phyloP scores from a whole-genome alignment of 2,888 invertebrate genomes.

The Furcula furcula region DNA sequence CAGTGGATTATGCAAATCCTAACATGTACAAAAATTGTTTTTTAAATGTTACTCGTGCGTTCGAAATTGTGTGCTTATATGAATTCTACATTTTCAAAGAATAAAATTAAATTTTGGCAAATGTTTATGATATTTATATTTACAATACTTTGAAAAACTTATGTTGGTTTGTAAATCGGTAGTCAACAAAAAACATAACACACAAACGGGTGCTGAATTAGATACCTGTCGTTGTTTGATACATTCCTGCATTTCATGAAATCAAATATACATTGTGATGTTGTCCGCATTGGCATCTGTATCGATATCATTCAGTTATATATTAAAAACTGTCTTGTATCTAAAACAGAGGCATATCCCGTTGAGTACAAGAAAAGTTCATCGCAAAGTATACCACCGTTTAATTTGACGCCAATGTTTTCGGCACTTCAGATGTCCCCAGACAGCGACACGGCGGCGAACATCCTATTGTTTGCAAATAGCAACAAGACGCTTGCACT shows the following conservation, averaged over 20 bases:
- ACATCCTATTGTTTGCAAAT: conserved; percentile 81
- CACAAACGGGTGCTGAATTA: too few species aligned
- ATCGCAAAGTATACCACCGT: conserved; percentile 29
- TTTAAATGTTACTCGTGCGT: conserved; percentile 17
- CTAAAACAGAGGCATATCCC: background rate
- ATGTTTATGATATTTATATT: too few species aligned
- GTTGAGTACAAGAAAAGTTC: conserved; percentile 11
- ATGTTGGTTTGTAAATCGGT: too few species aligned
- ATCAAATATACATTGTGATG: background rate
- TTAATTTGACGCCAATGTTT: conserved; percentile 63
- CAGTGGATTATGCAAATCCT: conserved; percentile 30
- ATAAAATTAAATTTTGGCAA: too few species aligned
- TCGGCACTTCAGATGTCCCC: conserved; percentile 59
- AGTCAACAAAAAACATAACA: too few species aligned
- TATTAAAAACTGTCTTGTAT: background rate
- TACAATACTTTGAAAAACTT: too few species aligned
- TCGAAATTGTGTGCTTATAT: too few species aligned
- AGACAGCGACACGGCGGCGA: conserved; percentile 64
- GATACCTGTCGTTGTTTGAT: background rate
- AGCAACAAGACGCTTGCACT: conserved; percentile 56
- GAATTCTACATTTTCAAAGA: too few species aligned
- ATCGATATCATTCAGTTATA: background rate
- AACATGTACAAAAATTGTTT: conserved; percentile 23
- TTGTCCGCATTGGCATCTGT: background rate
- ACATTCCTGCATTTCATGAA: background rate